A percentile compares a stretch with the other conserved stretches of the same genome.
Conservation (phyloP, 2,113 vertebrate genomes). For the Procavia capensis region DNA sequence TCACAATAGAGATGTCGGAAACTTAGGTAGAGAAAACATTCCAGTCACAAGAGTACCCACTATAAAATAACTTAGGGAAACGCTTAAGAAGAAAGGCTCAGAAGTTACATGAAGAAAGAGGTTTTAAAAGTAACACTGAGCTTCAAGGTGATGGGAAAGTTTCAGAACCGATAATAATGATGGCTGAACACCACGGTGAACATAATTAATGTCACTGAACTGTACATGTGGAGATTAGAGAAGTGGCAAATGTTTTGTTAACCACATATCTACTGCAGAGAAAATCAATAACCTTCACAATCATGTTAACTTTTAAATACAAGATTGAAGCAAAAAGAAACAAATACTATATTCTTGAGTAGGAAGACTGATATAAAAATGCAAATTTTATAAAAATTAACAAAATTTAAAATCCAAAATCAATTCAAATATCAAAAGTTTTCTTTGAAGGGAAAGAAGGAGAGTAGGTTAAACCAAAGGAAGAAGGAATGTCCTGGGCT, state of each 20-base stretch:
- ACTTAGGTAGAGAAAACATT: neutral
- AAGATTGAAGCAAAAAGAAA: neutral
- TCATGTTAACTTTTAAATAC: conserved; percentile 8
- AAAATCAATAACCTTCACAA: neutral
- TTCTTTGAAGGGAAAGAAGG: neutral
- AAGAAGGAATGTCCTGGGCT: neutral
- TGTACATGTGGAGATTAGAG: neutral
- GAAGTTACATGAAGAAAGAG: neutral
- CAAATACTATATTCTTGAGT: neutral
- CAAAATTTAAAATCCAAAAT: neutral
- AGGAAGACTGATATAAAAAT: neutral
- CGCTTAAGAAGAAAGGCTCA: neutral
- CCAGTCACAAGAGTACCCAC: neutral
- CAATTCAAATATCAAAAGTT: neutral
- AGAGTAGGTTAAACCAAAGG: neutral
- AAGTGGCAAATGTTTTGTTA: neutral
- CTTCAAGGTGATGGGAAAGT: neutral
- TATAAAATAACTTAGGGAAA: neutral
- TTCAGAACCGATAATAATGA: neutral
- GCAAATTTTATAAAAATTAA: neutral
- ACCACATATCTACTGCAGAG: neutral
- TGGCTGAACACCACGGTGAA: neutral
- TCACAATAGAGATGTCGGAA: too few relatives aligned
- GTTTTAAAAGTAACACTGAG: neutral
- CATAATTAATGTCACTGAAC: neutral